phyloP scores from a whole-genome alignment of 2,888 invertebrate species.

The Eustalomyia histrio region DNA sequence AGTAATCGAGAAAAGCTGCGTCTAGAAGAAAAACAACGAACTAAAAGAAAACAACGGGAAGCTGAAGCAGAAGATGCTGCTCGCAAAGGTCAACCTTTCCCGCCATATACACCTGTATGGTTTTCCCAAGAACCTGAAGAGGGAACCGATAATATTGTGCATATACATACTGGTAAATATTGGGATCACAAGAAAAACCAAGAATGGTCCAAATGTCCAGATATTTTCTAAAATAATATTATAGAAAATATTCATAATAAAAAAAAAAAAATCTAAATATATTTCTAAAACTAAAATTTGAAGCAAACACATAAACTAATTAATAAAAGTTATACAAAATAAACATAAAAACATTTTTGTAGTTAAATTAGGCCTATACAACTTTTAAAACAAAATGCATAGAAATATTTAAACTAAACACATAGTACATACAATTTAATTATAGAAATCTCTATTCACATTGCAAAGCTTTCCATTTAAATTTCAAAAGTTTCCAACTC shows the following conservation, averaged over 20 bases:
- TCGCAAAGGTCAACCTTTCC: conserved; percentile 84
- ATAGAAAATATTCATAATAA: conserved; percentile 1
- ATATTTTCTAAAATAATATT: conserved; percentile 82
- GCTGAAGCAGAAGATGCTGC: conserved; percentile 87
- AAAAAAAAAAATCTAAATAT: conserved; percentile 51
- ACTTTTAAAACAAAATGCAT: conserved; percentile 42
- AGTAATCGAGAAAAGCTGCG: conserved; percentile 92
- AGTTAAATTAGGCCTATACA: conserved; percentile 62
- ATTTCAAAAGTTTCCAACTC: no score
- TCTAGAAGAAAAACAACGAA: conserved; percentile 97
- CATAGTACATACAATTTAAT: no score
- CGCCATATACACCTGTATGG: conserved; percentile 91
- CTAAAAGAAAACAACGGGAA: conserved; percentile 88
- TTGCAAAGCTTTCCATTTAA: no score
- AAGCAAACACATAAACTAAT: conserved; percentile 34
- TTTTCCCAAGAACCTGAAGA: conserved; percentile 91
- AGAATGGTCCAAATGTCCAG: conserved; percentile 95
- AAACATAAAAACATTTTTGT: conserved; percentile 49
- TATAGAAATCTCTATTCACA: no score
- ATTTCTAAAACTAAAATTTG: conserved; percentile 45
- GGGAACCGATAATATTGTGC: conserved; percentile 83
- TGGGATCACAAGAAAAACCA: conserved; percentile 94
- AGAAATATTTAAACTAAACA: conserved; percentile 21
- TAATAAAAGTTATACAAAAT: conserved; percentile 45
- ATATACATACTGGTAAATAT: conserved; percentile 92